These are phyloP conservation scores for Anabacerthia variegaticeps DNA, from an alignment of 2,797 vertebrate species.

Conservation along the genomic window DNA sequence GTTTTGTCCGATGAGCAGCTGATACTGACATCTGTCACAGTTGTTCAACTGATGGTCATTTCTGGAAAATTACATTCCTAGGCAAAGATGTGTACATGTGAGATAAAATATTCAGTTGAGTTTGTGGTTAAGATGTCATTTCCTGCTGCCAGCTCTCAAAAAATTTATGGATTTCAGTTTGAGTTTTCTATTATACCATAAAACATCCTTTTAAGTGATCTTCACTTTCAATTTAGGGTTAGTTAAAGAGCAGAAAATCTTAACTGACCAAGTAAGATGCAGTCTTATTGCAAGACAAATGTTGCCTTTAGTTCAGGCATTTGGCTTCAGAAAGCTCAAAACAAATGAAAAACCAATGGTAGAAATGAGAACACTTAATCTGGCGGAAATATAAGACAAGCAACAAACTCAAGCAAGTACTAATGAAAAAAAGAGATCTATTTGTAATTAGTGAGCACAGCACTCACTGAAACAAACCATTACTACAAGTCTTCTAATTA, in stretches of 20 bases:
- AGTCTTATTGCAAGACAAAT: background rate
- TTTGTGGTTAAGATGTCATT: background rate
- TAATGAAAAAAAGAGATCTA: background rate
- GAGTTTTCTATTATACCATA: background rate
- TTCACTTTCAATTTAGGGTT: background rate
- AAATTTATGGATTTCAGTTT: background rate
- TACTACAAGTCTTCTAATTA: background rate
- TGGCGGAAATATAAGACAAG: background rate
- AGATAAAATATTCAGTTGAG: constrained; percentile 56
- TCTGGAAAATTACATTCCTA: background rate
- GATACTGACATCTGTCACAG: background rate
- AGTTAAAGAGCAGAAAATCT: background rate
- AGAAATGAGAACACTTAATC: background rate
- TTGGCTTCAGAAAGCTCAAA: background rate
- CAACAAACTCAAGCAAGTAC: background rate
- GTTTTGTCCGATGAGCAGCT: background rate
- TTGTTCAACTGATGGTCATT: background rate
- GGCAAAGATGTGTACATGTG: background rate
- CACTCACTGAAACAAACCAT: background rate
- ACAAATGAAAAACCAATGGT: background rate
- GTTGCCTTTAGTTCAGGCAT: background rate
- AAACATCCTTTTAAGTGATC: background rate
- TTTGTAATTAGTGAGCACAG: accelerated
- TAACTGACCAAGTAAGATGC: background rate
- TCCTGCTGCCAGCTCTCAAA: background rate